phyloP scores from a whole-genome alignment of 2,888 invertebrate species.

The Tetranychus piercei region DNA sequence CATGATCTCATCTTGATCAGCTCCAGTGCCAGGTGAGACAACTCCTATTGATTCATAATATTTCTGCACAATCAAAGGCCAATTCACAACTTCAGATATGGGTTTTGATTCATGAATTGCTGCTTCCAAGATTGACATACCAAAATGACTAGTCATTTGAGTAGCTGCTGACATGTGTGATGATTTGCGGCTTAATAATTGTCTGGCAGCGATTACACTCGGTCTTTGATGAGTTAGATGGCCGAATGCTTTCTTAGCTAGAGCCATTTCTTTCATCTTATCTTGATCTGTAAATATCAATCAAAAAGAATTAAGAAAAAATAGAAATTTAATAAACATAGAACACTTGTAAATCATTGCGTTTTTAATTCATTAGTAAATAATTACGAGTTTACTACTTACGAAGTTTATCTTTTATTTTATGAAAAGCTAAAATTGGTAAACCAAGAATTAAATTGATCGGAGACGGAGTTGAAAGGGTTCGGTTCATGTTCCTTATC shows the following conservation, averaged over 20 bases:
- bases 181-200: neutral
- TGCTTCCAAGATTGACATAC: conserved; percentile 19
- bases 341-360: neutral
- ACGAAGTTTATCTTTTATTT: conserved; percentile 12
- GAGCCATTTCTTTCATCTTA: conserved; percentile 2
- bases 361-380: neutral
- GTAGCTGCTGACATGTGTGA: conserved; percentile 9
- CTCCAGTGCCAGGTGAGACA: conserved; percentile 8
- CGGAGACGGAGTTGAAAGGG: conserved; percentile 90
- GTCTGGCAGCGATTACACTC: conserved; percentile 10
- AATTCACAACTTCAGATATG: conserved; percentile 49
- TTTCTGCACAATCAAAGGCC: conserved; percentile 73
- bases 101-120: conserved; percentile 21
- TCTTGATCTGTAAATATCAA: conserved; percentile 2
- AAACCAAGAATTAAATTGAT: conserved; percentile 58
- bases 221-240: conserved; percentile 16
- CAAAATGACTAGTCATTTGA: conserved; percentile 19
- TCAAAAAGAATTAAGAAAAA: neutral
- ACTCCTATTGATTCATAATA: conserved; percentile 38
- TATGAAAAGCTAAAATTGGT: conserved; percentile 17
- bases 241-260: conserved; percentile 20
- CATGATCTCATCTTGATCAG: neutral
- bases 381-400: neutral
- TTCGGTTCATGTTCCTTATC: conserved; percentile 92
- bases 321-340: neutral